Evolutionary conservation across 2,888 invertebrate species (phyloP).

Genomic region (Macrophya alboannulata): DNA sequence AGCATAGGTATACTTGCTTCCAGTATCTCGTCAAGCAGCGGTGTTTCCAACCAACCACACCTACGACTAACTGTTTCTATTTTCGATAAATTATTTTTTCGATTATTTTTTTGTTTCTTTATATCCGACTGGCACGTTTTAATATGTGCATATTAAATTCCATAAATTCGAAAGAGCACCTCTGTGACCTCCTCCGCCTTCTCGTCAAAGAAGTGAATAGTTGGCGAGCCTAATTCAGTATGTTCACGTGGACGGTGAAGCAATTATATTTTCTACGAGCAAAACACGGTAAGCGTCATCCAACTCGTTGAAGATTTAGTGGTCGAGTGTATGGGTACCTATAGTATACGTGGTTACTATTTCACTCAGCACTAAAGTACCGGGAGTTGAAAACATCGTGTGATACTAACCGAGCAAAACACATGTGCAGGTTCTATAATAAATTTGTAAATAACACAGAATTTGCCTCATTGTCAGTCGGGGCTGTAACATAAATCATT

Average conservation of each 20-base stretch:
- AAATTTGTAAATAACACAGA: slow-evolving; percentile 32
- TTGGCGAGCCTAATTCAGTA: slow-evolving; percentile 31
- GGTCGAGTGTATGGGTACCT: background rate
- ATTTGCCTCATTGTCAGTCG: slow-evolving; percentile 10
- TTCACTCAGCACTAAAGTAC: slow-evolving; percentile 27
- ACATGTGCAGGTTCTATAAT: background rate
- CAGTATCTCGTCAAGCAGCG: background rate
- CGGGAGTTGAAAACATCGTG: slow-evolving; percentile 17
- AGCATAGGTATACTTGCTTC: background rate
- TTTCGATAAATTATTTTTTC: background rate
- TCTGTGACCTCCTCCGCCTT: slow-evolving; percentile 14
- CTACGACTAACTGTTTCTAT: background rate
- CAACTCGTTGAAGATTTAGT: slow-evolving; percentile 42
- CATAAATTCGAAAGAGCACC: slow-evolving; percentile 1
- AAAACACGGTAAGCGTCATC: slow-evolving; percentile 29
- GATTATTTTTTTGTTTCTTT: background rate
- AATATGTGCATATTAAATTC: background rate
- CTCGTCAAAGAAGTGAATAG: slow-evolving; percentile 10
- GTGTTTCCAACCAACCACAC: background rate
- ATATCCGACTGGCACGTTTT: background rate
- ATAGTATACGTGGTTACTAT: slow-evolving; percentile 26
- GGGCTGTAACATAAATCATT: slow-evolving; percentile 24
- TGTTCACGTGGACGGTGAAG: slow-evolving; percentile 22
- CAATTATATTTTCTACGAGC: slow-evolving; percentile 40
- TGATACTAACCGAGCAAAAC: slow-evolving; percentile 8